Evolutionary conservation across 1,140 invertebrate species (phyloP), one percentile per base, ranked within the genome.

Genomic region (Cepaea nemoralis): DNA sequence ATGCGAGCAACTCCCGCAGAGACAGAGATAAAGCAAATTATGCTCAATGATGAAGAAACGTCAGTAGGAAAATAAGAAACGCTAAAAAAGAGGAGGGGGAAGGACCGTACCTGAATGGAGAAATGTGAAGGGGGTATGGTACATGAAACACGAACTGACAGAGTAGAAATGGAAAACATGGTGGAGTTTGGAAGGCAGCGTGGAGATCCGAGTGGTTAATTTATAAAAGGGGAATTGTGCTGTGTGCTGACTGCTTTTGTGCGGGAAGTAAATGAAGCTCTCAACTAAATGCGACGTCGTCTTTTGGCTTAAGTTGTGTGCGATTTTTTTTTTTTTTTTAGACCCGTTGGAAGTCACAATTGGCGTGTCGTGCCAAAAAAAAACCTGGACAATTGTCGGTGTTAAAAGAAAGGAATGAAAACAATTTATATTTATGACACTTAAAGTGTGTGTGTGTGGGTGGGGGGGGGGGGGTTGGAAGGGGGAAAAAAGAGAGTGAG

Each of bases 241-340:
- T 31, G 2, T 27, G 33, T 10, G n/a, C n/a, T 2, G 27, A 31
- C 16, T 1, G 59, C 27, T 63, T 63, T 63, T 63, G 16, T 63
- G 16, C n/a, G 27, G 59, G 27, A 27, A 63, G 59, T 31, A 63
- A 63, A 63, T 63, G 59, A 63, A 63, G 59, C 59, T 63, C 59
- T 31, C 59, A 63, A 16, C 59, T 31, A 31, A 63, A 63, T 63
- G 59, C 6, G 59, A 63, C n/a, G n/a, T 63, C 33, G 59, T 31
- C 59, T 63, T 63, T 63, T 63, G 16, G 59, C 10, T 31, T 10
- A 63, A 31, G 59, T 27, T 63, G 0, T 31, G 27, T 16, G 59
- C 59, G n/a, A n/a, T n/a, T n/a, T n/a, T n/a, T n/a, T n/a, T n/a
- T n/a, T n/a, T n/a, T n/a, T 63, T 24, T 59, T 59, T 63, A 10